phyloP scores from a whole-genome alignment of 2,797 vertebrate species.

The Propithecus deckenii region DNA sequence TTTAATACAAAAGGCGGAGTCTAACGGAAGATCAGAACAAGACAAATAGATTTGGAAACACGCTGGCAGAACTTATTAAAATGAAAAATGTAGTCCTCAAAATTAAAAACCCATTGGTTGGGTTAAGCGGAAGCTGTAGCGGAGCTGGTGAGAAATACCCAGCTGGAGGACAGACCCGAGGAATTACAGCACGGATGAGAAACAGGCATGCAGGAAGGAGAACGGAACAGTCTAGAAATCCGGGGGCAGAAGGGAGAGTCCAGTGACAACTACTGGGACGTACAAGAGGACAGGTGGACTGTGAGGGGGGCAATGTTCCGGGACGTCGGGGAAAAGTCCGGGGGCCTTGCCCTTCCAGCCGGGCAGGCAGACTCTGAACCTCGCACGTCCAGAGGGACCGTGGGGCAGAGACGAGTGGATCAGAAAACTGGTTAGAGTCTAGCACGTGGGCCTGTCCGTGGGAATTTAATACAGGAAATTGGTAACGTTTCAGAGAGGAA shows the following conservation, averaged over 20 bases:
- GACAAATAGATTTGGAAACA: not conserved
- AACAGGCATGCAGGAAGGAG: not conserved
- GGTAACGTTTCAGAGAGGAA: not conserved
- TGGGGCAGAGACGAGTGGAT: not conserved
- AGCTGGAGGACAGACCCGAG: not conserved
- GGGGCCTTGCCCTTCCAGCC: not conserved
- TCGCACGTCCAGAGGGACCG: fast-evolving
- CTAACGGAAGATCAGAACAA: not conserved
- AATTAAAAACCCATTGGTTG: not conserved
- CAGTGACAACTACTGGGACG: not conserved
- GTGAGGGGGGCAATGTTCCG: fast-evolving
- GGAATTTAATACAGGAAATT: not conserved
- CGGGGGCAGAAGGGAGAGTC: not conserved
- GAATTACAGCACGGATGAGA: not conserved
- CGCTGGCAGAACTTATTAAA: not conserved
- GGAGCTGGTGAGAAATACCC: not conserved
- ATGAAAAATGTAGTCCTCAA: not conserved
- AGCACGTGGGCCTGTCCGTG: not conserved
- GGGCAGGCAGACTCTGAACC: fast-evolving
- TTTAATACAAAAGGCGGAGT: not conserved
- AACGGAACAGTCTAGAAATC: not conserved
- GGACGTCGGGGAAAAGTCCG: fast-evolving
- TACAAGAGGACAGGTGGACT: fast-evolving
- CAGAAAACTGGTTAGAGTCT: not conserved
- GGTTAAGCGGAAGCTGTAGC: not conserved